These are phyloP conservation scores for Xestia ashworthii DNA, from an alignment of 2,888 invertebrate species.

Conservation along the genomic window DNA sequence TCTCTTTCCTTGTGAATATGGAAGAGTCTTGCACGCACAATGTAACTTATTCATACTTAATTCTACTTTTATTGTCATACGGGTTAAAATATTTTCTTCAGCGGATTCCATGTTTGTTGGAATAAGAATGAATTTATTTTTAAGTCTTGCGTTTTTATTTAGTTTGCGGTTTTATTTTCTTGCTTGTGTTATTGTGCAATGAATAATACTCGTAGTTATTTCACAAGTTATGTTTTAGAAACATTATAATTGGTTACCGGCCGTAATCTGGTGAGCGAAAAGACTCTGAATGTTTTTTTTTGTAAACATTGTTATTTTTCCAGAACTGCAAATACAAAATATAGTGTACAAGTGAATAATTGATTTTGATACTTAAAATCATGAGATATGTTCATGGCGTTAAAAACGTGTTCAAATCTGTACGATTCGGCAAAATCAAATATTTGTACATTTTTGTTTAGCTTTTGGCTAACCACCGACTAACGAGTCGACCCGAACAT, in stretches of 20 bases:
- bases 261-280: too few relatives aligned
- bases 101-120: constrained; percentile 29
- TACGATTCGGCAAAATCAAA: neutral
- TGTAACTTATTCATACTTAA: constrained; percentile 56
- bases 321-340: too few relatives aligned
- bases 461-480: neutral
- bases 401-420: neutral
- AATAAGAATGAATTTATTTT: constrained; percentile 11
- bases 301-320: too few relatives aligned
- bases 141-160: neutral
- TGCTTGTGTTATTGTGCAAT: neutral
- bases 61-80: constrained; percentile 50
- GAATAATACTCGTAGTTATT: too few relatives aligned
- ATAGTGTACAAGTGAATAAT: too few relatives aligned
- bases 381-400: neutral
- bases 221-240: too few relatives aligned
- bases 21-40: constrained; percentile 62
- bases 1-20: constrained; percentile 67
- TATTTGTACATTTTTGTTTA: neutral
- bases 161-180: neutral
- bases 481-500: neutral
- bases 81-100: constrained; percentile 46
- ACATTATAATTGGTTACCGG: too few relatives aligned
- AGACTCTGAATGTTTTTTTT: too few relatives aligned
- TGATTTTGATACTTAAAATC: too few relatives aligned